Percentiles rank a stretch among this genome's conserved stretches.
Conservation (phyloP, 2,113 vertebrate genomes). For the Bubalus kerabau region DNA sequence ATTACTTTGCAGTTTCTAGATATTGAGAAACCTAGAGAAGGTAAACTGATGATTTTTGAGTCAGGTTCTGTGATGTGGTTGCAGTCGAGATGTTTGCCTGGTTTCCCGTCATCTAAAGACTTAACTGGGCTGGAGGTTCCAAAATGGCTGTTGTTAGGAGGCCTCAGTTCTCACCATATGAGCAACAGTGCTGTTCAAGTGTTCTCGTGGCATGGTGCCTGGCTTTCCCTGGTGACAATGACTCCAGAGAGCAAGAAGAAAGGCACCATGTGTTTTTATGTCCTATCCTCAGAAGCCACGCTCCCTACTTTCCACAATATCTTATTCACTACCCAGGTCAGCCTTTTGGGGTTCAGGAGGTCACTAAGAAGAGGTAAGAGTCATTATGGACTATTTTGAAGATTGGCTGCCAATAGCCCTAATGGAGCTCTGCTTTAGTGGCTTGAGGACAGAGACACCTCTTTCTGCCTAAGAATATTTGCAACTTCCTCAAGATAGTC, state of each 20-base stretch:
- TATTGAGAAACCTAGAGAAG: background rate
- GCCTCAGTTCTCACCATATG: background rate
- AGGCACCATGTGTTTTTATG: rapidly evolving
- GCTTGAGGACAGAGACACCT: background rate
- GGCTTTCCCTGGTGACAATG: background rate
- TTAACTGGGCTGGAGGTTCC: background rate
- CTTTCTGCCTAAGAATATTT: background rate
- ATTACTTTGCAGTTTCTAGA: background rate
- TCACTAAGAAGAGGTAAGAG: background rate
- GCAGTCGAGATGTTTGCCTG: background rate
- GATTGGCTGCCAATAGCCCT: background rate
- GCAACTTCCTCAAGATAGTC: background rate
- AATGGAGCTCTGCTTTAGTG: background rate
- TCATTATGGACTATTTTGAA: background rate
- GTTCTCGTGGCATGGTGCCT: background rate
- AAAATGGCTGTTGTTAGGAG: background rate
- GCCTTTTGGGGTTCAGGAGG: rapidly evolving
- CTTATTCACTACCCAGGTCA: background rate
- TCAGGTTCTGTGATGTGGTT: background rate
- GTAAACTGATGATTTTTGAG: background rate
- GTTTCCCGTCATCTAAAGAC: background rate
- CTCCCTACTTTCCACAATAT: background rate
- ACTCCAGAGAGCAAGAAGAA: background rate
- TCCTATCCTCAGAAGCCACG: background rate
- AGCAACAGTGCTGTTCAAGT: background rate